Base-by-base conservation (phyloP, 2,888 invertebrate species). In the Gibbula magus region DNA sequence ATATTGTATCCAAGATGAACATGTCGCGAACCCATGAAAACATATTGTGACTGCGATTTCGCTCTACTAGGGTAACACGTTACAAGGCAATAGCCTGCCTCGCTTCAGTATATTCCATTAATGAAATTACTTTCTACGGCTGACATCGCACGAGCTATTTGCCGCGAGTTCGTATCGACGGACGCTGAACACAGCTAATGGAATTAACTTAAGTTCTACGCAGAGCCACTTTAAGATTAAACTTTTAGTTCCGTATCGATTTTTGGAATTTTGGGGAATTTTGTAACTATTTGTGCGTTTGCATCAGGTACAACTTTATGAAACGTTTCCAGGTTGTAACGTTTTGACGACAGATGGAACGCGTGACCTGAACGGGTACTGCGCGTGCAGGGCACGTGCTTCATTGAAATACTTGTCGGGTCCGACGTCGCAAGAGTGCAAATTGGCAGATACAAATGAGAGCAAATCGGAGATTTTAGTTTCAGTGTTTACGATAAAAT, bases 301-400 rank as follows among this genome's bases (percentile, higher is more conserved):
- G 45, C 13, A 45, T 45, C 45, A 45, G 45, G 10, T 45, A 45
- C 13, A 45, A 45, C 45, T 7, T 45, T 45, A 45, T 45, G 45
- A 45, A 45, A 45, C 45, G 45, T 45, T 45, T 10, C 29, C 29
- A 29, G 61, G 29, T 61, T 61, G 25, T 29, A 61, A 61, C 29
- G 29, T 61, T 61, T 61, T 61, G 61, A 29, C 61, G 61, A 61
- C 61, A 61, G 61, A 61, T 61, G 61, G 61, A 29, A 5, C 61
- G 25, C 61, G 29, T 29, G 61, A 13, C 29, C 29, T 25, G 10
- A 25, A 29, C 29, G 61, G 18, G 61, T 10, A 16, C 29, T 16
- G 22, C 22, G n/a, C 61, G 61, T n/a, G 61, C 61, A 13, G n/a
- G 22, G 61, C 61, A 61, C 61, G 18, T 29, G 29, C 61, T 3